phyloP scores from a whole-genome alignment of 2,113 vertebrate species.

The Neoarius graeffei region DNA sequence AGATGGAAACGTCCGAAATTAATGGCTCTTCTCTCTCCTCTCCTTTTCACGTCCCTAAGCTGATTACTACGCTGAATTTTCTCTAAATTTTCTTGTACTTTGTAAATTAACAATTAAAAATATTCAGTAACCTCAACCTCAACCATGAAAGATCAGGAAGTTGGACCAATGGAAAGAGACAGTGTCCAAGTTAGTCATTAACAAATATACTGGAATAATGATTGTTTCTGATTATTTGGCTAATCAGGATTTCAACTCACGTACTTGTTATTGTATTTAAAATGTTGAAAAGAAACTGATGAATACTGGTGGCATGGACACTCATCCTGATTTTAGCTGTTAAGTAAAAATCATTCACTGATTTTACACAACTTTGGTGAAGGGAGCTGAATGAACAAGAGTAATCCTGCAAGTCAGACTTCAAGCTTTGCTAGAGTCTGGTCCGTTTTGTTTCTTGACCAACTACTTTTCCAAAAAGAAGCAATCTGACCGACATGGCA shows the following conservation, averaged over 20 bases:
- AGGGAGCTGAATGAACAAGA: no score
- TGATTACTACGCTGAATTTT: not conserved
- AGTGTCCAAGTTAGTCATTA: not conserved
- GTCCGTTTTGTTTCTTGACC: no score
- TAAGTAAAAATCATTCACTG: no score
- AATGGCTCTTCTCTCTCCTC: not conserved
- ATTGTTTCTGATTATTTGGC: not conserved
- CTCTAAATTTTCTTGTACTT: not conserved
- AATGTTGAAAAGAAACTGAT: not conserved
- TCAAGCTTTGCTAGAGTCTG: no score
- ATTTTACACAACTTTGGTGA: no score
- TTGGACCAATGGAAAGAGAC: not conserved
- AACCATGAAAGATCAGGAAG: not conserved
- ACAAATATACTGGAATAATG: not conserved
- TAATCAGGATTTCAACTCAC: not conserved
- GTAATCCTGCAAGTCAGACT: no score
- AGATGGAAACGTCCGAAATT: not conserved
- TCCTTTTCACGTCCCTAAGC: not conserved
- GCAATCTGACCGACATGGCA: no score
- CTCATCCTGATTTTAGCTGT: not conserved
- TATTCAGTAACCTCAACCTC: not conserved
- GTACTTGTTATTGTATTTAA: not conserved
- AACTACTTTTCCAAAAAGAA: no score
- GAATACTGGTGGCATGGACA: not conserved
- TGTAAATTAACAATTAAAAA: not conserved